Conservation (phyloP, 2,797 vertebrate genomes). For the Trachops cirrhosus region DNA sequence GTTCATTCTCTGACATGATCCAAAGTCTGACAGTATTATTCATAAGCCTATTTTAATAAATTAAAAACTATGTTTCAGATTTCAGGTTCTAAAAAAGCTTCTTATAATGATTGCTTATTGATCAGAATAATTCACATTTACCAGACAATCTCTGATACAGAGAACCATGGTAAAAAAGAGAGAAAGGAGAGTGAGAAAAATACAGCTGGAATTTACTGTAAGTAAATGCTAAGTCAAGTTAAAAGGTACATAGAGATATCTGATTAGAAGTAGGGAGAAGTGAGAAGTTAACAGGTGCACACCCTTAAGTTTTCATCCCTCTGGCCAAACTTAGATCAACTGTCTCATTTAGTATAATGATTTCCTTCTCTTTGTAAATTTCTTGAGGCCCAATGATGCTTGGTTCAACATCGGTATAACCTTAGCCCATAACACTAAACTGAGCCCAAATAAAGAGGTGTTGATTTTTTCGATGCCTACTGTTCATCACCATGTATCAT, state of each 20-base stretch:
- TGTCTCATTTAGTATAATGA: background rate
- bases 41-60: background rate
- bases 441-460: background rate
- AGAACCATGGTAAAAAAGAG: background rate
- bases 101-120: background rate
- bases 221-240: conserved; percentile 5
- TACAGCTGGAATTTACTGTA: background rate
- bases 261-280: background rate
- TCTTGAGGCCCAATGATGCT: background rate
- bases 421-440: background rate
- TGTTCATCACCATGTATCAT: background rate
- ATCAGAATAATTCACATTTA: background rate
- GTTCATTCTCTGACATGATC: background rate
- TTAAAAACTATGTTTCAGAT: background rate
- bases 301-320: background rate
- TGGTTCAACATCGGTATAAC: background rate
- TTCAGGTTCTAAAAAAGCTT: background rate
- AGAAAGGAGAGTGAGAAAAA: background rate
- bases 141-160: background rate
- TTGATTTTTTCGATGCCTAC: background rate
- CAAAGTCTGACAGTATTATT: background rate
- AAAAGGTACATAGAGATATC: background rate
- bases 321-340: background rate
- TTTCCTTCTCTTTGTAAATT: background rate
- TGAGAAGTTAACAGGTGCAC: background rate